These are phyloP conservation scores for Papilio aristodemus DNA, from an alignment of 1,140 invertebrate species.

Conservation along the genomic window DNA sequence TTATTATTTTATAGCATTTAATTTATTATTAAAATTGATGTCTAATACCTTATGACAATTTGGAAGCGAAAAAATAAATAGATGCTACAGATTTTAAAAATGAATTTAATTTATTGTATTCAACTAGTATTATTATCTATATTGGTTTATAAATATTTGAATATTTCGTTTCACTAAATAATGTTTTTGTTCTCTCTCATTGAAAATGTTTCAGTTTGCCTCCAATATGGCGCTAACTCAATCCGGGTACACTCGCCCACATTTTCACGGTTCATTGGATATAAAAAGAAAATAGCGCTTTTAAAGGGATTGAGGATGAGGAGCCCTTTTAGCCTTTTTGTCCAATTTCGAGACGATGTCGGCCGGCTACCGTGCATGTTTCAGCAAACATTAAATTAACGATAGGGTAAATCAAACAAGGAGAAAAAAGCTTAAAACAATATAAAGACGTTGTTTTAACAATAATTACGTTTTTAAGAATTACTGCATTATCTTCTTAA, in stretches of 20 bases:
- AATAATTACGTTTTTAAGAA: neutral
- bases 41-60: neutral
- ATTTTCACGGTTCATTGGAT: constrained; percentile 72
- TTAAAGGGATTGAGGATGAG: constrained; percentile 66
- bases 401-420: constrained; percentile 38
- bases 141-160: constrained; percentile 34
- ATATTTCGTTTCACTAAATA: constrained; percentile 32
- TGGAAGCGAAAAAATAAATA: neutral
- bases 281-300: constrained; percentile 74
- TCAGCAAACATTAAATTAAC: constrained; percentile 62
- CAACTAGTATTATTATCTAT: constrained; percentile 6
- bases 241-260: constrained; percentile 61
- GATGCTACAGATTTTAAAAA: neutral
- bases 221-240: constrained; percentile 61
- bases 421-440: constrained; percentile 4
- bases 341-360: constrained; percentile 53
- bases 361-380: constrained; percentile 53
- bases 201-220: constrained; percentile 49
- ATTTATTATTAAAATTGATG: neutral
- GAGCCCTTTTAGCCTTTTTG: constrained; percentile 60
- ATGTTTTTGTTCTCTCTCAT: constrained; percentile 43
- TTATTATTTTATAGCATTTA: neutral
- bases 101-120: neutral
- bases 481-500: neutral
- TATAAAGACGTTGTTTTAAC: neutral